Percentiles rank a stretch among this genome's conserved stretches.
phyloP scores from a whole-genome alignment of 1,140 invertebrate species.

The Drosophila sproati region DNA sequence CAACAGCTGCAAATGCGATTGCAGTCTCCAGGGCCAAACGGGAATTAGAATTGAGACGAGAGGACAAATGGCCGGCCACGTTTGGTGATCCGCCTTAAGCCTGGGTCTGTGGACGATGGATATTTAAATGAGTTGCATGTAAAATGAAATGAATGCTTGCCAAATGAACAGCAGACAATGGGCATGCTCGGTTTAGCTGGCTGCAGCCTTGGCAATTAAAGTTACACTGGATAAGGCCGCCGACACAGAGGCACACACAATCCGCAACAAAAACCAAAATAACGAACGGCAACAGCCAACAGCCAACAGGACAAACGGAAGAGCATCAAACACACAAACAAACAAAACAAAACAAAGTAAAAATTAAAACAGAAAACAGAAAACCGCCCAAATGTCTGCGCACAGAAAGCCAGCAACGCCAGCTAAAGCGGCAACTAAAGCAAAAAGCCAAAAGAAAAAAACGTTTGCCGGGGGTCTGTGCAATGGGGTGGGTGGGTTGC shows the following conservation, averaged over 20 bases:
- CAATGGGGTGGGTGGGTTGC: neutral
- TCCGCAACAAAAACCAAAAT: constrained; percentile 1
- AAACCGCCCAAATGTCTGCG: constrained; percentile 12
- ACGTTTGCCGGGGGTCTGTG: neutral
- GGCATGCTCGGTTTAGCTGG: neutral
- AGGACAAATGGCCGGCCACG: neutral
- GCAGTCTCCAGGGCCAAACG: neutral
- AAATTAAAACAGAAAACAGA: neutral
- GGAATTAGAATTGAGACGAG: neutral
- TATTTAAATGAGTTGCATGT: constrained; percentile 31
- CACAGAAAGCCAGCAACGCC: neutral
- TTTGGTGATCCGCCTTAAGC: neutral
- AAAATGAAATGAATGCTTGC: constrained; percentile 28
- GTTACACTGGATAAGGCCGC: constrained; percentile 16
- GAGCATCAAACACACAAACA: constrained; percentile 11
- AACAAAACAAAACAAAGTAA: too few species aligned
- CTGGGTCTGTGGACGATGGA: neutral
- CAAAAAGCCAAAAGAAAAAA: constrained; percentile 27
- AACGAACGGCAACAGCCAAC: constrained; percentile 17
- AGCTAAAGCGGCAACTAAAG: constrained; percentile 14
- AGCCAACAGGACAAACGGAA: constrained; percentile 21
- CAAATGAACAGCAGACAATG: constrained; percentile 21
- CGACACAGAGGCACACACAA: neutral
- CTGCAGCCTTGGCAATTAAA: constrained; percentile 51
- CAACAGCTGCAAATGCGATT: neutral